Base-by-base conservation (phyloP, 1,140 invertebrate genomes). In the Pachyrhynchus sulphureomaculatus region DNA sequence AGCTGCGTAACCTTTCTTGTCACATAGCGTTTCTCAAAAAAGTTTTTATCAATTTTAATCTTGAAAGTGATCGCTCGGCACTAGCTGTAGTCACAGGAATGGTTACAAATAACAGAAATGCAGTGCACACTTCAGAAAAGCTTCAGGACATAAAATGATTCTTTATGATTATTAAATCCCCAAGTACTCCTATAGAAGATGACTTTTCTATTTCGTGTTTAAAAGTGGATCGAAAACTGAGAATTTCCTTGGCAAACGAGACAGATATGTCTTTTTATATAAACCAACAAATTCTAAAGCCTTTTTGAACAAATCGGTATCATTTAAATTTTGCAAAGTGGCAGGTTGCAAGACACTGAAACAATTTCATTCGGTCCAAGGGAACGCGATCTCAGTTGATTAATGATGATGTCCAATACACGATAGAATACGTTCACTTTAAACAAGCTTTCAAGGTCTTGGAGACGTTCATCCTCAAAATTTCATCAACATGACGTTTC, bases 1-100 rank as follows among this genome's bases (percentile, higher is more conserved):
- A 56, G 63, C 66, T 66, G 59, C 48, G 62, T 42, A 73, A 57
- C 60, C 64, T 62, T 49, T 65, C 61, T 72, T 75, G 68, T 49
- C 49, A 62, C 49, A 72, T 74, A 61, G 66, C 65, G 33, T 62
- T 72, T 66, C 66, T 64, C 20, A 69, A 65, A 71, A 71, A 72
- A 33, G 60, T 72, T 71, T 75, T 75, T 41, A 70, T 72, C 33
- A 72, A 65, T 62, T 72, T 72, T 20, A 65, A 21, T 59, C 66
- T 62, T 37, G 54, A 63, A 53, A 68, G 67, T 41, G 45, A 67
- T 56, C 60, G 36, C 41, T 66, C 60, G 13, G 54, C 64, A 53
- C 23, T 44, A 0, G 57, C 57, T 26, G 57, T 39, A 56, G 62
- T 66, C 32, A 64, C 57, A 49, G 64, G 64, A 42, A 62, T 62